Conservation (phyloP, 2,888 invertebrate genomes). For the Atrina japonica region DNA sequence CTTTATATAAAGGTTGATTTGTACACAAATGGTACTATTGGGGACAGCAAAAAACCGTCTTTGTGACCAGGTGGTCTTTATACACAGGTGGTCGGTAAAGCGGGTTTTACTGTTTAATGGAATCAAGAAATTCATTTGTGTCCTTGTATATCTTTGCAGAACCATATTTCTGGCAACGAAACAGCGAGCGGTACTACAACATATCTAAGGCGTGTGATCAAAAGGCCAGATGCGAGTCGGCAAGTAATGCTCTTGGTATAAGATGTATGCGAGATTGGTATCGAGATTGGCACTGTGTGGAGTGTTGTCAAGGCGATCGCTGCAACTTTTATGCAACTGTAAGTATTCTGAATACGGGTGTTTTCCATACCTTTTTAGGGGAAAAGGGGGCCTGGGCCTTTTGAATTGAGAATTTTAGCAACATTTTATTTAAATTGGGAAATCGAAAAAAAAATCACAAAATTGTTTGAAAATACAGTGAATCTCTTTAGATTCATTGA, state of each 20-base stretch:
- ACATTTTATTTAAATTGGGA: no score
- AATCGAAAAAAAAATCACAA: neutral
- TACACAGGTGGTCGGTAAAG: no score
- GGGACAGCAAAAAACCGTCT: no score
- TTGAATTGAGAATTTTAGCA: no score
- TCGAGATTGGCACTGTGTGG: slow-evolving; percentile 97
- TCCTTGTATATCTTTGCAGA: slow-evolving; percentile 83
- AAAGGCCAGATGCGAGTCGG: slow-evolving; percentile 88
- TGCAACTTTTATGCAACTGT: slow-evolving; percentile 98
- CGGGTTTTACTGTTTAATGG: neutral
- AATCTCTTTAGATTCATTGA: neutral
- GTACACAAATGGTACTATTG: no score
- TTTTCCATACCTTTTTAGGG: no score
- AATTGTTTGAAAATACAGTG: neutral
- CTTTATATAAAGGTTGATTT: no score
- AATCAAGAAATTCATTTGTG: neutral
- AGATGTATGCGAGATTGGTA: slow-evolving; percentile 84
- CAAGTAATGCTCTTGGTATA: slow-evolving; percentile 83
- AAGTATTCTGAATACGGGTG: slow-evolving; percentile 82
- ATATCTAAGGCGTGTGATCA: slow-evolving; percentile 94
- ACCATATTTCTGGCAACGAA: slow-evolving; percentile 96
- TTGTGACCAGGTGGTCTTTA: no score
- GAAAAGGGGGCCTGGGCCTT: no score
- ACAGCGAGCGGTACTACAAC: slow-evolving; percentile 95
- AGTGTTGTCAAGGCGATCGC: slow-evolving; percentile 96